phyloP scores from a whole-genome alignment of 2,888 invertebrate genomes.

The Flexamia atlantica region DNA sequence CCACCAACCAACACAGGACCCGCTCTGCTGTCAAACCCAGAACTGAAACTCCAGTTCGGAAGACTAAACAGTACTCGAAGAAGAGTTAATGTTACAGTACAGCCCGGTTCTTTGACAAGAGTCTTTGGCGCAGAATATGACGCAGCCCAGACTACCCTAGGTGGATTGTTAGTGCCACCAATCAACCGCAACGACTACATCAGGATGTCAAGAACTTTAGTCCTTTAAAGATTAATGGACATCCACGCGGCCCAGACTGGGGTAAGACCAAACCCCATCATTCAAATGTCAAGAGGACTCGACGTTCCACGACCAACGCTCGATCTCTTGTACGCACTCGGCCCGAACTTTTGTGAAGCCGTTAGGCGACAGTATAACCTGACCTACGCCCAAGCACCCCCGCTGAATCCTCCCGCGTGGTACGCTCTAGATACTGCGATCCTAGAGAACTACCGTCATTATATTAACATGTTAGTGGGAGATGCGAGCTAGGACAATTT shows the following conservation, averaged over 20 bases:
- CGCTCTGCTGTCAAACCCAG: neutral
- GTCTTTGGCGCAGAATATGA: neutral
- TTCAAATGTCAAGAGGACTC: neutral
- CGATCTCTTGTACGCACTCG: conserved; percentile 7
- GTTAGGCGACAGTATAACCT: neutral
- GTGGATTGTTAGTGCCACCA: neutral
- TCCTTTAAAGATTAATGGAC: neutral
- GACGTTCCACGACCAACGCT: neutral
- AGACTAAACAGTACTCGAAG: neutral
- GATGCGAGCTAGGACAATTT: neutral
- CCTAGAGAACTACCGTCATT: neutral
- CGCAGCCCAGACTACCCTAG: neutral
- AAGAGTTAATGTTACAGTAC: neutral
- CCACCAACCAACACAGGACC: too few species aligned
- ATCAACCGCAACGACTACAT: neutral
- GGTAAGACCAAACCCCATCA: neutral
- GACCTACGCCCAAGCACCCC: neutral
- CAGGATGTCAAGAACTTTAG: neutral
- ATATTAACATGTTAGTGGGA: neutral
- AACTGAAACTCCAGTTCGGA: conserved; percentile 17
- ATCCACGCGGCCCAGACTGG: neutral
- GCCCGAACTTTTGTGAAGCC: conserved; percentile 2
- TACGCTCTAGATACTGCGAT: neutral
- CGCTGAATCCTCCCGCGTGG: neutral
- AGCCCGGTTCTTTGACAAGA: neutral